Evolutionary conservation across 2,888 invertebrate species (phyloP), one percentile per base, ranked within the genome.

Genomic region (Melolontha melolontha): DNA sequence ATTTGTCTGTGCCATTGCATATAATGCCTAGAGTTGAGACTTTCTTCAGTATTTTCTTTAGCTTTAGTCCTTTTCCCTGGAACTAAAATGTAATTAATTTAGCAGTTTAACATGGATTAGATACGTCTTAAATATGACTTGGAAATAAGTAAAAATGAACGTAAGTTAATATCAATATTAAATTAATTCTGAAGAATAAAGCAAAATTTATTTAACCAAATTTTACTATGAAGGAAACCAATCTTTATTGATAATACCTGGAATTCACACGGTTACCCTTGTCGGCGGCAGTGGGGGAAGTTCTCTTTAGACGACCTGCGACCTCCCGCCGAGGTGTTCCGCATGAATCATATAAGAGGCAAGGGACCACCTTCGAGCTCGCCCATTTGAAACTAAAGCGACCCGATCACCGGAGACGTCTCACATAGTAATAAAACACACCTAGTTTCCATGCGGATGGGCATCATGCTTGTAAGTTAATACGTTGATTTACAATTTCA

Each of bases 341-440:
- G 59, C 63, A 73, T 71, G 72, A 71, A 69, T 73, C 72, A 73
- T 70, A 63, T 52, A 51, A 66, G 68, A 59, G 44, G 44, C 70
- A 64, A 40, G 42, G 66, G 71, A 70, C 71, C 66, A 73, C 73
- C 71, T 73, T 70, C 68, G 68, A 63, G 66, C 57, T 67, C 70
- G 68, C 50, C 66, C 71, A 65, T 63, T 34, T 70, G 71, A 71
- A 73, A 71, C 70, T 64, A 66, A 71, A 73, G 68, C 69, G 27
- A 44, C 14, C 27, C 12, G 59, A 29, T 29, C 44, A 8, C 27
- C 8, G 44, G 29, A 12, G 29, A 65, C 65, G 57, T 65, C 64
- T 65, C 55, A 44, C 54, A 64, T 52, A 64, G 64, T 57, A 47
- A 67, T 64, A 68, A 64, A 64, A 64, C 51, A 64, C 65, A 44